These are phyloP conservation scores for Drosophila borealis DNA, from an alignment of 2,888 invertebrate species.

Conservation along the genomic window DNA sequence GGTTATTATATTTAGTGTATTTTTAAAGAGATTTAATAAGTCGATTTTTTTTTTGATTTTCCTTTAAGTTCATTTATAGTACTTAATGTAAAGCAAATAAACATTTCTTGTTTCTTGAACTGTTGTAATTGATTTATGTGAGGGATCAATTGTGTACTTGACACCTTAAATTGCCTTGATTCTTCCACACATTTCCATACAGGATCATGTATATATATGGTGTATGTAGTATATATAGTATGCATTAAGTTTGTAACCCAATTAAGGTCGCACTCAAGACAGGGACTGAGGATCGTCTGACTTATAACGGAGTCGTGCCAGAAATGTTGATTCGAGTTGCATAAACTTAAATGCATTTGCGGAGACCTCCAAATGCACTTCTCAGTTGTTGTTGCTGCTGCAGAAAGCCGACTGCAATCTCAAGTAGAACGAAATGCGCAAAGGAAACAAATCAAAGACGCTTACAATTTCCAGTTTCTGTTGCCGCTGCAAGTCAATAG, in stretches of 20 bases:
- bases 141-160: conserved; percentile 13
- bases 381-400: conserved; percentile 8
- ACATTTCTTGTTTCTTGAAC: neutral
- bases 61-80: no score
- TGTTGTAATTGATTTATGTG: conserved; percentile 28
- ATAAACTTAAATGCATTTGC: conserved; percentile 12
- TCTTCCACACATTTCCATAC: neutral
- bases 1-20: no score
- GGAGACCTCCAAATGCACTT: conserved; percentile 29
- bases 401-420: conserved; percentile 40
- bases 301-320: conserved; percentile 4
- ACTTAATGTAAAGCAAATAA: no score
- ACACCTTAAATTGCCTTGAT: neutral
- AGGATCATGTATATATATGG: conserved; percentile 6
- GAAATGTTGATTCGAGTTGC: conserved; percentile 13
- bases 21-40: no score
- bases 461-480: conserved; percentile 70
- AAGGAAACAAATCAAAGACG: conserved; percentile 50
- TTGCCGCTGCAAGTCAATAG: conserved; percentile 67
- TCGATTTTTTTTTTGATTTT: no score
- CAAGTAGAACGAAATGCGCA: conserved; percentile 43
- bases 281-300: conserved; percentile 37
- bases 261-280: conserved; percentile 35
- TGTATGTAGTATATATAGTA: neutral
- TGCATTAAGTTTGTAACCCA: conserved; percentile 14